Base-by-base conservation (phyloP, 2,888 invertebrate genomes). In the Drosophila quinaria region DNA sequence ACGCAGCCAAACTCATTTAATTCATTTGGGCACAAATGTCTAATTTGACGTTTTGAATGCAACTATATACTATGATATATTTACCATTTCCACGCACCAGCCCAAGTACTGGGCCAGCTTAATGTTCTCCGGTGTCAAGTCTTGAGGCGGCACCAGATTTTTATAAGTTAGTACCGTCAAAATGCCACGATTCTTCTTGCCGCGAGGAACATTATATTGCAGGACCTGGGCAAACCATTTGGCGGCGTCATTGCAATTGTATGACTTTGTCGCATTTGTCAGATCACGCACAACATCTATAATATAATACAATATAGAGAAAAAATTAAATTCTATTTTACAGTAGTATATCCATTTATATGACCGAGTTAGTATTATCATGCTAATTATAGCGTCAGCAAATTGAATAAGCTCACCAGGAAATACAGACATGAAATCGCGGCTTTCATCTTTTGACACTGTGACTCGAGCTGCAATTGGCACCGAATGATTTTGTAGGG, bases 11-110 rank as follows among this genome's bases (percentile, higher is more conserved):
- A n/a, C n/a, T n/a, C n/a, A n/a, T n/a, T n/a, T n/a, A n/a, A n/a
- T n/a, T n/a, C n/a, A n/a, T n/a, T n/a, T n/a, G n/a, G n/a, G n/a
- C n/a, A n/a, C n/a, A n/a, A n/a, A n/a, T n/a, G n/a, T n/a, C n/a
- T n/a, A n/a, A n/a, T n/a, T n/a, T n/a, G n/a, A n/a, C n/a, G n/a
- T n/a, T n/a, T n/a, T n/a, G n/a, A n/a, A n/a, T n/a, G n/a, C n/a
- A n/a, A n/a, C n/a, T n/a, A n/a, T n/a, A n/a, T n/a, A n/a, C n/a
- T n/a, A n/a, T n/a, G n/a, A n/a, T 13, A 13, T 37, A 8, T 4
- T 37, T 37, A 98, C 98, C 96, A 98, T 95, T 95, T 99, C 99
- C 4, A 97, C 95, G 91, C 98, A 98, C 98, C 98, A 98, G 72
- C 98, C 98, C 92, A 98, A 94, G 82, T 98, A 95, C 79, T 97